phyloP scores from a whole-genome alignment of 1,140 invertebrate species.

The Camponotus floridanus region DNA sequence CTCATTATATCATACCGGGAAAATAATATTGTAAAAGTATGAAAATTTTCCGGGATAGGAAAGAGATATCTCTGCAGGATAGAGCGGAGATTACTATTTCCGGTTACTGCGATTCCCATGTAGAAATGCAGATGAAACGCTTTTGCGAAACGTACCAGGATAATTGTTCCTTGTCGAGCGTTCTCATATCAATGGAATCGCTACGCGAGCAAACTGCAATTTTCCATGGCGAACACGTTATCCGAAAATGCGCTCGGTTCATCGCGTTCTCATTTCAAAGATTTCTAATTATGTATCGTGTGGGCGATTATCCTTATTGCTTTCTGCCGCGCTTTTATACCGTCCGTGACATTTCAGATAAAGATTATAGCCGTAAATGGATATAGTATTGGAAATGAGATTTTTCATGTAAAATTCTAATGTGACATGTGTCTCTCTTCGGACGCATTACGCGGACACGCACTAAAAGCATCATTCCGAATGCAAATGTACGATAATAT shows the following conservation, averaged over 20 bases:
- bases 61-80: neutral
- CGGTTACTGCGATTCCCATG: neutral
- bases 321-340: constrained; percentile 32
- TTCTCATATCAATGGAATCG: neutral
- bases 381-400: neutral
- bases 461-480: neutral
- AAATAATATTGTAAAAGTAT: neutral
- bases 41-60: neutral
- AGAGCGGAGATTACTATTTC: neutral
- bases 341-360: neutral
- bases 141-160: neutral
- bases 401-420: neutral
- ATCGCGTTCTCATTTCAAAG: constrained; percentile 20
- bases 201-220: constrained; percentile 6
- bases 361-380: neutral
- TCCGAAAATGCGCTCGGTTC: neutral
- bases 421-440: neutral
- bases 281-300: constrained; percentile 17
- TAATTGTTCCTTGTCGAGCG: neutral
- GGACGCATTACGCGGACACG: too few relatives aligned
- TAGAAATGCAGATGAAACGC: neutral
- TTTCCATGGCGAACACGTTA: neutral
- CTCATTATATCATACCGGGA: neutral
- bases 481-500: neutral
- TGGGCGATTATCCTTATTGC: neutral